Base-by-base conservation (phyloP, 2,797 vertebrate genomes). In the Helicolenus hilgendorfi region DNA sequence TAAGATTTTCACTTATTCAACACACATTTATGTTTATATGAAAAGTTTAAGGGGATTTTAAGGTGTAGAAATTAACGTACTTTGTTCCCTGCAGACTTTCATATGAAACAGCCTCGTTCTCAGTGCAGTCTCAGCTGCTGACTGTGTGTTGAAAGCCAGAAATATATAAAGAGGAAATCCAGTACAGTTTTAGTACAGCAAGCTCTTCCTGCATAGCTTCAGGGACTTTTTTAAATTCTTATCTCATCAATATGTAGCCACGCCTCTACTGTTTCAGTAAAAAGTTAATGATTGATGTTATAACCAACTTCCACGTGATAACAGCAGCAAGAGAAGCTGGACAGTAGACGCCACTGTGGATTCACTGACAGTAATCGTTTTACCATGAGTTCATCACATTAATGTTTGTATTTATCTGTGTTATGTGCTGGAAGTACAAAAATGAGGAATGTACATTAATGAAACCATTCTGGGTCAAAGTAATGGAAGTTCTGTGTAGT, bases 131-230 rank as follows among this genome's bases (percentile, higher is more conserved):
- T 53, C 15, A 20, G 6, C 45, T 75, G 45, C 58, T 58, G 72
- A 58, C n/a, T 36, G 10, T 58, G 72, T n/a, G 27, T 36, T 64
- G 6, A 10, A 49, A 53, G 8, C 36, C 29, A 49, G 38, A 77
- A 81, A 77, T 53, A 67, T 59, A 83, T 64, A 31, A 72, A 26
- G 20, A 2, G 41, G 59, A 84, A 83, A 67, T 75, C 1, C 45
- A 36, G 59, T 7, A n/a, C 20, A 56, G 0, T 58, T 84, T 79
- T 33, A 53, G 41, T 3, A 36, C 24, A 45, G 4, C 6, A 11
- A 41, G 67, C 64, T 38, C 22, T 29, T 59, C 13, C 49, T 58
- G n/a, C 20, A 22, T 13, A 8, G 26, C 22, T 31, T 4, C 0
- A 14, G 35, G 59, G 56, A 4, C n/a, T 73, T 74, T 68, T 8